Base-by-base conservation (phyloP, 2,888 invertebrate genomes). In the Drosophila kambysellisi region DNA sequence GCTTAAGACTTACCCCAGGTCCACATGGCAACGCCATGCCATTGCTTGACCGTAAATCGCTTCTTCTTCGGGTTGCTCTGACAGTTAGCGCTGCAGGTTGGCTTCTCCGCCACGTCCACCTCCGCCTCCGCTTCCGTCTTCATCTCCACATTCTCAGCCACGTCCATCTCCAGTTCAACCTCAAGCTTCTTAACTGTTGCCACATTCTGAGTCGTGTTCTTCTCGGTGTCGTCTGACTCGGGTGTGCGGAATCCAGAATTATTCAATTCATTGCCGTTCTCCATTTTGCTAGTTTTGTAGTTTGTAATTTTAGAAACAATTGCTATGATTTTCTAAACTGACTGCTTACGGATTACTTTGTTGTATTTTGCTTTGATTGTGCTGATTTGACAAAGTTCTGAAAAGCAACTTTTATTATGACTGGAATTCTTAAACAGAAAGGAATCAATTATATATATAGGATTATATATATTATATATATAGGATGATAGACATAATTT, bases 21-120 rank as follows among this genome's bases (percentile, higher is more conserved):
- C 99, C 99, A 99, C 30, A 99, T 94, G 61, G 99, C 99, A n/a
- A 99, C 99, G 64, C 99, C 99, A 94, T 98, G 99, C 99, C 99
- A 99, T 96, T 99, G 99, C 94, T 98, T 98, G 0, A 99, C 98
- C 96, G 98, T 98, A 92, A 99, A 99, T 91, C 99, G 95, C 93
- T 98, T 99, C 93, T 56, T 61, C 93, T 98, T 98, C 93, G 37
- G 51, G 33, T 3, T 58, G 29, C 32, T 64, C 39, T 63, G 57
- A 30, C 67, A 68, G 15, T 69, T 58, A 0, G 51, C 29, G 35
- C 88, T 82, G 58, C 79, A 75, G 41, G 59, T 74, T 4, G 88
- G 77, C 29, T 9, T 20, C 50, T 74, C 79, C 8, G 88, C 77
- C 6, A 33, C 39, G n/a, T 30, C 39, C 11, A 30, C 11, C 25